A percentile compares a stretch with the other conserved stretches of the same genome.
These are phyloP conservation scores for Neosilurus mollespiculum DNA, from an alignment of 2,797 vertebrate species.

Conservation along the genomic window DNA sequence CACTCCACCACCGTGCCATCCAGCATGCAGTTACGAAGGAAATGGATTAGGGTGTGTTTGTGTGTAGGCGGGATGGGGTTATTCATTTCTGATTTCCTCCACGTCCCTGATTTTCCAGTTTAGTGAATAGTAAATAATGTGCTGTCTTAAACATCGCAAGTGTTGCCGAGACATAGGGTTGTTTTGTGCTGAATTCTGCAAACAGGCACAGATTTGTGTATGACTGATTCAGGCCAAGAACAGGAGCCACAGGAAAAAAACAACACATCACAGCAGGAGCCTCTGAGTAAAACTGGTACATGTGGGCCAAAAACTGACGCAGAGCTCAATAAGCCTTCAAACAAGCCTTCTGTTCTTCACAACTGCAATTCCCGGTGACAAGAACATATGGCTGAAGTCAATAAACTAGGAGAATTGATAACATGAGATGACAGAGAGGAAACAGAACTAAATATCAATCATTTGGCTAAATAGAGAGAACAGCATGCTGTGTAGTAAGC, in stretches of 20 bases:
- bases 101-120: background rate
- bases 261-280: slow-evolving; percentile 47
- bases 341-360: slow-evolving; percentile 30
- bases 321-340: slow-evolving; percentile 28
- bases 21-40: background rate
- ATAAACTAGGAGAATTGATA: slow-evolving; percentile 1
- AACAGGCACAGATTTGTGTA: slow-evolving; percentile 19
- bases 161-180: background rate
- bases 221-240: slow-evolving; percentile 48
- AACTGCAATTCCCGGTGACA: slow-evolving; percentile 17
- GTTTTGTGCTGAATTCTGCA: slow-evolving; percentile 5
- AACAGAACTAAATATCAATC: slow-evolving; percentile 3
- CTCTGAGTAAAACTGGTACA: slow-evolving; percentile 33
- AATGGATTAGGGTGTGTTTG: background rate
- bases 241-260: slow-evolving; percentile 45
- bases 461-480: background rate
- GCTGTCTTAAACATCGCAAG: background rate
- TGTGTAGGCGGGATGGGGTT: background rate
- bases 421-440: slow-evolving; percentile 2
- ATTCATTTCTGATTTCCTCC: background rate
- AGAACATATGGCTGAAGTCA: background rate
- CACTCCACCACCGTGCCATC: too few species aligned
- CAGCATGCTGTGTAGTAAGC: background rate
- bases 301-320: slow-evolving; percentile 24
- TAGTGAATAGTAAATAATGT: background rate